These are phyloP conservation scores for Nesoenas mayeri DNA, from an alignment of 2,113 vertebrate genomes.

Conservation along the genomic window DNA sequence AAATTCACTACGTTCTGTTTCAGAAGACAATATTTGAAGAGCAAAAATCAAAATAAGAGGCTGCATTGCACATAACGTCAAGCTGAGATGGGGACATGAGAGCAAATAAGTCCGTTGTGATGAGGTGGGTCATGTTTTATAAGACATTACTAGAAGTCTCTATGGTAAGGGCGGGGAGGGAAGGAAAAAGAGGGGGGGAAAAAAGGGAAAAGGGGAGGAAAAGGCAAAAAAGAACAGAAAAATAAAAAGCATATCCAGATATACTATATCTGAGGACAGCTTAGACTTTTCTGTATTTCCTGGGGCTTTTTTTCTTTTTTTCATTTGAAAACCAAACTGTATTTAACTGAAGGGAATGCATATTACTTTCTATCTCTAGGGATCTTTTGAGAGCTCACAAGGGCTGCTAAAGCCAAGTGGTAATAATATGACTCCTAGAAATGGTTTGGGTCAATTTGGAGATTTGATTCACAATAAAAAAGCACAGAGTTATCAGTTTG, in stretches of 20 bases:
- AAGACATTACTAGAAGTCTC: background rate
- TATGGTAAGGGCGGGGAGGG: background rate
- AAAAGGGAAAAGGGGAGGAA: too few species aligned
- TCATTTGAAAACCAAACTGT: background rate
- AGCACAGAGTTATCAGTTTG: background rate
- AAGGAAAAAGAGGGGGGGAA: background rate
- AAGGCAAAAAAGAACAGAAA: too few species aligned
- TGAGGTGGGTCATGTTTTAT: background rate
- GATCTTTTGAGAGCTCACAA: background rate
- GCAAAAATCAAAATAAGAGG: background rate
- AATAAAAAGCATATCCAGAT: background rate
- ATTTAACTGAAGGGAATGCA: background rate
- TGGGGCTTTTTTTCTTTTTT: background rate
- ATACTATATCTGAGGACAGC: background rate
- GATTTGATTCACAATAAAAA: background rate
- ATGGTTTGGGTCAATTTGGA: conserved; percentile 15
- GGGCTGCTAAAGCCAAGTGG: background rate
- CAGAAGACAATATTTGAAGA: background rate
- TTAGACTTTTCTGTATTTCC: background rate
- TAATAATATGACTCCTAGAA: background rate
- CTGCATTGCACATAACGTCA: background rate
- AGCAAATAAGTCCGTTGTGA: background rate
- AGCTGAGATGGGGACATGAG: background rate
- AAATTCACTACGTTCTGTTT: background rate
- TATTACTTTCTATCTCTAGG: background rate